Evolutionary conservation across 1,140 invertebrate genomes (phyloP).

Genomic region (Eciton burchellii): DNA sequence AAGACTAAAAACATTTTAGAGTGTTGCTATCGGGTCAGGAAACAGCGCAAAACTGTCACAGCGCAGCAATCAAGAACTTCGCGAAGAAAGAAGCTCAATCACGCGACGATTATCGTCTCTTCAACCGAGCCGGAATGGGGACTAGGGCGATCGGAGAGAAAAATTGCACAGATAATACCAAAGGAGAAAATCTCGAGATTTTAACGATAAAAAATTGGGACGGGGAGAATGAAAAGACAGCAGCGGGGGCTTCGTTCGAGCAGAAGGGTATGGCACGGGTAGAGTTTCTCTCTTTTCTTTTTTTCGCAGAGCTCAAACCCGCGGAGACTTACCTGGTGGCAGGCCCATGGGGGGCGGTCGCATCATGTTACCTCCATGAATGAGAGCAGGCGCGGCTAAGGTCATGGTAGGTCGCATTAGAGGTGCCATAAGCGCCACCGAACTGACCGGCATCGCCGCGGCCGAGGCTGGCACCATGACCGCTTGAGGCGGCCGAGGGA

Average conservation of each 20-base stretch:
- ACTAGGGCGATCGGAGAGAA: neutral
- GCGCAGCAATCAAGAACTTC: no score
- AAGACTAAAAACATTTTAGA: no score
- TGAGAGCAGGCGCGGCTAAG: constrained; percentile 89
- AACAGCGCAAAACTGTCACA: no score
- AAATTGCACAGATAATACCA: constrained; percentile 33
- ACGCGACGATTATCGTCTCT: constrained; percentile 16
- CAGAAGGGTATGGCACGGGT: neutral
- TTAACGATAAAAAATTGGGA: neutral
- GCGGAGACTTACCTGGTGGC: constrained; percentile 89
- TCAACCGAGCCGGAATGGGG: neutral
- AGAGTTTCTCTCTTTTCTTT: neutral
- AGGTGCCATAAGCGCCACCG: constrained; percentile 88
- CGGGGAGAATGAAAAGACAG: constrained; percentile 11
- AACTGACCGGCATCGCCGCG: constrained; percentile 86
- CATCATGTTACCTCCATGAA: constrained; percentile 90
- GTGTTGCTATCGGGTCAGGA: no score
- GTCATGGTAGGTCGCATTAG: constrained; percentile 88
- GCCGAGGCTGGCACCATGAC: constrained; percentile 83
- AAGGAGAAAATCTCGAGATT: constrained; percentile 8
- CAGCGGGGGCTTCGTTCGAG: neutral
- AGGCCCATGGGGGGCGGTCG: constrained; percentile 90
- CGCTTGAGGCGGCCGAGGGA: constrained; percentile 80
- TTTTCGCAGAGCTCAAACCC: constrained; percentile 52
- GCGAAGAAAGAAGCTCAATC: neutral